phyloP scores from a whole-genome alignment of 2,797 vertebrate genomes.

The Diplodus puntazzo region DNA sequence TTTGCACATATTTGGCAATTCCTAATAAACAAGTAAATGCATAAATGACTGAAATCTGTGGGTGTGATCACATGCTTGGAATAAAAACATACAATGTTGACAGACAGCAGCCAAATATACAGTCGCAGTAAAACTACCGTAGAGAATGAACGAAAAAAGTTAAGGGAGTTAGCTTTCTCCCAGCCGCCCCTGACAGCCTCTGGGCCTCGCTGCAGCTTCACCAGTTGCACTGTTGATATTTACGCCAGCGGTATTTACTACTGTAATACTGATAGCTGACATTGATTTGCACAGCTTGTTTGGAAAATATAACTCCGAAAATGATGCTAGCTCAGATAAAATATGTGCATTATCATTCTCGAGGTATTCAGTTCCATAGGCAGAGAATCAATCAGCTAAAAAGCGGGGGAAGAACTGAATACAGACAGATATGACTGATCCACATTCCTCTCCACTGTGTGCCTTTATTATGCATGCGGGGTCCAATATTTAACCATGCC shows the following conservation, averaged over 20 bases:
- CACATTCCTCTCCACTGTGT: constrained; percentile 36
- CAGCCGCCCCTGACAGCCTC: too few relatives aligned
- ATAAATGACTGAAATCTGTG: neutral
- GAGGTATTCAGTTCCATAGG: constrained; percentile 32
- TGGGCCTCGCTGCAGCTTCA: too few relatives aligned
- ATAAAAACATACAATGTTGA: neutral
- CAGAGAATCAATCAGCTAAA: constrained; percentile 29
- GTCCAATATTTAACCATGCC: constrained; percentile 57
- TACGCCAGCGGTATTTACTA: constrained; percentile 2
- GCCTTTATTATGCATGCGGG: constrained; percentile 53
- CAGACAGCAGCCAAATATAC: too few relatives aligned
- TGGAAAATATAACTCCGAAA: constrained; percentile 28
- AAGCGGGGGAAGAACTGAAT: constrained; percentile 25
- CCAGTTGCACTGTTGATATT: too few relatives aligned
- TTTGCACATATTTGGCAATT: neutral
- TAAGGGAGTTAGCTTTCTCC: too few relatives aligned
- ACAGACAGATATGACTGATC: constrained; percentile 41
- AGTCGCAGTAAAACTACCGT: too few relatives aligned
- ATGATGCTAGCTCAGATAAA: constrained; percentile 43
- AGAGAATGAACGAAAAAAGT: too few relatives aligned
- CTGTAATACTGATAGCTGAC: neutral
- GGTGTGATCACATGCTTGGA: neutral
- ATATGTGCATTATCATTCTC: constrained; percentile 8
- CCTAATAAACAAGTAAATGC: neutral
- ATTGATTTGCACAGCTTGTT: constrained; percentile 38